These are phyloP conservation scores for Agonopterix arenella DNA, from an alignment of 2,888 invertebrate genomes.

Conservation along the genomic window DNA sequence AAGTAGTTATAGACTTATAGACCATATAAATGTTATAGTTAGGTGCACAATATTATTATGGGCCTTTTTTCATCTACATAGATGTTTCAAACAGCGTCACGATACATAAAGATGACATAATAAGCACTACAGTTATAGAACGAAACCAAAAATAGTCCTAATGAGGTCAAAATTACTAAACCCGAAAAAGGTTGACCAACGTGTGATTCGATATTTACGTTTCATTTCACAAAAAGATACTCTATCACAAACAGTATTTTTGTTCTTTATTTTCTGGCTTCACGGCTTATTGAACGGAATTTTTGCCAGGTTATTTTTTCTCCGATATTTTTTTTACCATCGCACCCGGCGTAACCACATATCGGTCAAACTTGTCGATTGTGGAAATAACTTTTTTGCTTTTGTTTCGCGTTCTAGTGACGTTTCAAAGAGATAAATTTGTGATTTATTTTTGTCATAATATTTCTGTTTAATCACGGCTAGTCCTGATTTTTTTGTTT, in stretches of 20 bases:
- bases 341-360: slow-evolving; percentile 6
- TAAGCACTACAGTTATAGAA: too few relatives aligned
- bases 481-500: too few relatives aligned
- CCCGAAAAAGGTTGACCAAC: too few relatives aligned
- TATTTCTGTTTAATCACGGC: too few relatives aligned
- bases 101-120: too few relatives aligned
- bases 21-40: too few relatives aligned
- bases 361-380: slow-evolving; percentile 7
- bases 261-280: slow-evolving; percentile 5
- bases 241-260: slow-evolving; percentile 1
- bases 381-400: slow-evolving; percentile 2
- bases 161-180: slow-evolving; percentile 3
- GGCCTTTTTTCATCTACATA: too few relatives aligned
- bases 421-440: neutral
- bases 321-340: slow-evolving; percentile 2
- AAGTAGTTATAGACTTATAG: too few relatives aligned
- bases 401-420: neutral
- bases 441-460: neutral
- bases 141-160: too few relatives aligned
- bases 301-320: slow-evolving; percentile 1
- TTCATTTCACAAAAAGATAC: slow-evolving; percentile 6
- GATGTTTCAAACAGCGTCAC: too few relatives aligned
- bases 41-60: too few relatives aligned
- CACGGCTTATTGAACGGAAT: slow-evolving; percentile 4
- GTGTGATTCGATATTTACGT: slow-evolving; percentile 2